Evolutionary conservation across 2,888 invertebrate genomes (phyloP).

Genomic region (Hemithea aestivaria): DNA sequence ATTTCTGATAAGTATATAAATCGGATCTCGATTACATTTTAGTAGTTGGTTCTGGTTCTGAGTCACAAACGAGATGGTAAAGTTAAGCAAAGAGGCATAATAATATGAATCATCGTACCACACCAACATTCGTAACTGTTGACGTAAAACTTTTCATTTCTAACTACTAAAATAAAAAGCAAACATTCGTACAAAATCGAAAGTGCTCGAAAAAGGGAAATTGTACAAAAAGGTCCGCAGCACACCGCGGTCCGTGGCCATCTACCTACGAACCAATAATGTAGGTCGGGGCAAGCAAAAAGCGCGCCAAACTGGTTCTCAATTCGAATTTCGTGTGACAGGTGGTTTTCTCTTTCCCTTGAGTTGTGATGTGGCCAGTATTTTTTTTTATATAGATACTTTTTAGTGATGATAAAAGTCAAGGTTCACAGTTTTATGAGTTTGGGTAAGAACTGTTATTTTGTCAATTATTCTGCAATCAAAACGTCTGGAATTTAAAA

Average conservation of each 20-base stretch:
- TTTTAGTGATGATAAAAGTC: neutral
- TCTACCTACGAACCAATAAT: conserved; percentile 29
- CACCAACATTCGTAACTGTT: too few relatives aligned
- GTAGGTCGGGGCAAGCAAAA: conserved; percentile 60
- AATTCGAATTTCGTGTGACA: conserved; percentile 57
- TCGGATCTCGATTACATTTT: too few relatives aligned
- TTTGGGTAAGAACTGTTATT: too few relatives aligned
- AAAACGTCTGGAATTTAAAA: neutral
- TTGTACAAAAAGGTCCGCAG: conserved; percentile 42
- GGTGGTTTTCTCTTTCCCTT: conserved; percentile 60
- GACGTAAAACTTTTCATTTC: conserved; percentile 17
- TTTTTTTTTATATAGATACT: neutral
- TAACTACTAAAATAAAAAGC: conserved; percentile 28
- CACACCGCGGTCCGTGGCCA: conserved; percentile 22
- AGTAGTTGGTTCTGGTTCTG: too few relatives aligned
- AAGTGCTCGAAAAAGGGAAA: conserved; percentile 55
- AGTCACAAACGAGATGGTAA: too few relatives aligned
- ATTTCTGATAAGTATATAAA: too few relatives aligned
- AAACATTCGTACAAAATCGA: conserved; percentile 50
- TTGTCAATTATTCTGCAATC: neutral
- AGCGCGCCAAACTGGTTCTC: conserved; percentile 58
- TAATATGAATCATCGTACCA: too few relatives aligned
- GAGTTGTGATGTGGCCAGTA: conserved; percentile 27
- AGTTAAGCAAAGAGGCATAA: too few relatives aligned
- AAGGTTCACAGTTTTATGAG: too few relatives aligned